Base-by-base conservation (phyloP, 2,113 vertebrate genomes). In the Cnemophilus loriae region DNA sequence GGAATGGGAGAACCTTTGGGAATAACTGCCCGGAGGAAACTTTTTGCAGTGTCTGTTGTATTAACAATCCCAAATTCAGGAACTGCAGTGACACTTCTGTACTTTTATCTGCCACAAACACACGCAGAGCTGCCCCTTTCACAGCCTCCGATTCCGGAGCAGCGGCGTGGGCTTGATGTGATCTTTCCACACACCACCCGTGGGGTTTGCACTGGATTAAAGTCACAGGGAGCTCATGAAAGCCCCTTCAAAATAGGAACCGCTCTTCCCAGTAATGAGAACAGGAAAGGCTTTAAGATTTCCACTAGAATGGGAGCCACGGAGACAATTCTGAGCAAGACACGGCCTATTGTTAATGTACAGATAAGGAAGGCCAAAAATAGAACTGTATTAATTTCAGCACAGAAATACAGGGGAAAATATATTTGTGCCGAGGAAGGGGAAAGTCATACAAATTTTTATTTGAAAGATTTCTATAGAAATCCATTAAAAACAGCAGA, bases 341-440 rank as follows among this genome's bases (percentile, higher is more conserved):
- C 90, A 57, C 15, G 28, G 68, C 7, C 95, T 47, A 89, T 94
- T 95, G 91, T 96, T 87, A 85, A 92, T 16, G 93, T 8, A 84
- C 61, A 96, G 94, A 91, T 90, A 96, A 92, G 77, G 84, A 50
- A 57, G 90, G 90, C 79, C 64, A 42, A 90, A 95, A 96, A 96
- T 95, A 97, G 93, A 94, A 79, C 60, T 70, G 65, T 75, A 90
- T 92, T 96, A 94, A 96, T 96, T 96, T 93, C 90, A 94, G 88
- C 56, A 4, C 32, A 60, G 83, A 73, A 91, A 80, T 82, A 55
- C 41, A 5, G 67, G 70, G 61, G 5, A 1, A 96, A 95, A 95
- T 91, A 53, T 33, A 96, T 82, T 91, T 92, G 88, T 92, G 64
- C 60, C 26, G 37, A 89, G 81, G 75, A 86, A 95, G 89, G 84